Evolutionary conservation across 2,888 invertebrate genomes (phyloP).

Genomic region (Himalopsyche kuldschensis): DNA sequence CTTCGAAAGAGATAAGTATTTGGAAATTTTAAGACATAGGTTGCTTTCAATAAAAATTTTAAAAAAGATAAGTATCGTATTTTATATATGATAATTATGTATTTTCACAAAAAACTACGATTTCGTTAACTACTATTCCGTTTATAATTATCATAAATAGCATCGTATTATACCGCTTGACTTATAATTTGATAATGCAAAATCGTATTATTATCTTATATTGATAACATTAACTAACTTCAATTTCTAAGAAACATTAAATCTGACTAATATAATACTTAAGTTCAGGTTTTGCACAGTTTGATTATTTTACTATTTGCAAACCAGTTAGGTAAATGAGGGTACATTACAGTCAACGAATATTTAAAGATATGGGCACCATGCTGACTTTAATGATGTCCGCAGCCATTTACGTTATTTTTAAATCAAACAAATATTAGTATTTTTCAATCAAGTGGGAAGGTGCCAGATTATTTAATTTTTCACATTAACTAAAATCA

Average conservation of each 20-base stretch:
- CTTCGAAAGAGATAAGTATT: too few species aligned
- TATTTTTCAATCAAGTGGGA: not conserved
- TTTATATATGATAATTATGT: too few species aligned
- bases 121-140: too few species aligned
- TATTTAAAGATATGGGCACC: not conserved
- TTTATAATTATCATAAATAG: too few species aligned
- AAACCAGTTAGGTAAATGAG: not conserved
- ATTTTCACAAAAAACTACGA: too few species aligned
- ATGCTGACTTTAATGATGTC: not conserved
- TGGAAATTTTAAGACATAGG: too few species aligned
- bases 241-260: not conserved
- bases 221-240: not conserved
- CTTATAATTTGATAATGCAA: not conserved
- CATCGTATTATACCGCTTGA: too few species aligned
- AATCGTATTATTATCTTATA: not conserved
- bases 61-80: too few species aligned
- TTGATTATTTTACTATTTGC: not conserved
- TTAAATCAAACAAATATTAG: not conserved
- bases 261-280: not conserved
- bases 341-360: not conserved
- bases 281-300: not conserved
- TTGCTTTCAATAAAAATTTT: too few species aligned
- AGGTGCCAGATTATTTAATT: not conserved
- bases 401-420: not conserved
- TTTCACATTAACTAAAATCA: not conserved